phyloP scores from a whole-genome alignment of 2,797 vertebrate species.

The Ambastaia sidthimunki region DNA sequence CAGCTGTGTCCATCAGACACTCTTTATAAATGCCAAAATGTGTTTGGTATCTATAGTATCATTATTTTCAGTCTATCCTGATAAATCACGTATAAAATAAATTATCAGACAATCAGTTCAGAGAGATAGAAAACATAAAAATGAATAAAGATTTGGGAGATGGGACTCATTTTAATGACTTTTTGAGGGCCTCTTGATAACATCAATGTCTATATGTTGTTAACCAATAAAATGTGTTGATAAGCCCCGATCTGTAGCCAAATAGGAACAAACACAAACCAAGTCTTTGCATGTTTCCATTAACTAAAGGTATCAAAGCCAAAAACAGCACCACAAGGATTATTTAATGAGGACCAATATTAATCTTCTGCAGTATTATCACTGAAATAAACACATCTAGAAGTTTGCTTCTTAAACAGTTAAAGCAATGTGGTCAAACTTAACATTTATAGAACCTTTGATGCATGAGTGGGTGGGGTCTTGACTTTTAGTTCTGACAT shows the following conservation, averaged over 20 bases:
- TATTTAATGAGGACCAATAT: too few species aligned
- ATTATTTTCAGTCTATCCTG: slow-evolving; percentile 7
- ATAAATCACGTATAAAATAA: not conserved
- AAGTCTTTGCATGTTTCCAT: not conserved
- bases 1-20: too few species aligned
- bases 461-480: too few species aligned
- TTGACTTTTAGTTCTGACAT: too few species aligned
- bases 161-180: not conserved
- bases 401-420: too few species aligned
- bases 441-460: too few species aligned
- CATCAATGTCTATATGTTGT: slow-evolving; percentile 1
- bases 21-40: too few species aligned
- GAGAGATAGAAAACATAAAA: not conserved
- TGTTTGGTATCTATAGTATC: not conserved
- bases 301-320: not conserved
- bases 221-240: slow-evolving; percentile 22
- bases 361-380: too few species aligned
- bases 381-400: too few species aligned
- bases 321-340: not conserved
- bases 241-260: slow-evolving; percentile 25
- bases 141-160: not conserved
- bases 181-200: slow-evolving; percentile 6
- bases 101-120: slow-evolving; percentile 1
- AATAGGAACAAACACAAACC: slow-evolving; percentile 23
- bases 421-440: too few species aligned